Conservation (phyloP, 2,113 vertebrate genomes). For the Reinhardtius hippoglossoides region DNA sequence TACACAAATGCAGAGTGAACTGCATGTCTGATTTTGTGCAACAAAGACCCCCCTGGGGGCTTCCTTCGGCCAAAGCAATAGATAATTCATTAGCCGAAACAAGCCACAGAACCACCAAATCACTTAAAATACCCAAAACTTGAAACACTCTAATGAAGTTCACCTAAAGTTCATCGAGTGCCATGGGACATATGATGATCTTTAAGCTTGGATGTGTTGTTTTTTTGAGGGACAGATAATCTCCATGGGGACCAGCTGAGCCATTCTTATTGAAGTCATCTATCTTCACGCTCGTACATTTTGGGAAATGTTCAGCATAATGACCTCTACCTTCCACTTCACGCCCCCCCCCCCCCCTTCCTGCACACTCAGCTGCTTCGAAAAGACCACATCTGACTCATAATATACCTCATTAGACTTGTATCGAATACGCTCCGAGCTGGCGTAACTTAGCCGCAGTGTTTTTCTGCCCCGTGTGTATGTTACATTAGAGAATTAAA, state of each 20-base stretch:
- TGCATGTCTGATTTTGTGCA: slow-evolving; percentile 7
- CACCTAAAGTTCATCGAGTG: slow-evolving; percentile 50
- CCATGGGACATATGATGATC: slow-evolving; percentile 59
- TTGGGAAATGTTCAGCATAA: slow-evolving; percentile 66
- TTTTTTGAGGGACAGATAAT: slow-evolving; percentile 42
- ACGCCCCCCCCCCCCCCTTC: slow-evolving; percentile 39
- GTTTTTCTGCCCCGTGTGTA: slow-evolving; percentile 48
- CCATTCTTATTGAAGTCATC: slow-evolving; percentile 55
- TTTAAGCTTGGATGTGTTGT: slow-evolving; percentile 50
- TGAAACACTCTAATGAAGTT: slow-evolving; percentile 39
- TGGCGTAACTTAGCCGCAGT: slow-evolving; percentile 53
- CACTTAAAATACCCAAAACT: neutral
- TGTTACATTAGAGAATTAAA: slow-evolving; percentile 76
- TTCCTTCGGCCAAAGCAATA: neutral
- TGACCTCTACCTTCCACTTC: slow-evolving; percentile 61
- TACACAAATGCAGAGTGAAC: slow-evolving; percentile 53
- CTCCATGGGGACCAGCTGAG: slow-evolving; percentile 60
- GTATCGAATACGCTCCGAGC: slow-evolving; percentile 69
- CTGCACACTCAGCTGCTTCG: slow-evolving; percentile 66
- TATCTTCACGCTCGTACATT: slow-evolving; percentile 53
- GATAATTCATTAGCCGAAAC: slow-evolving; percentile 1
- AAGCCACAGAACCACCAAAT: neutral
- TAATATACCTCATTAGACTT: slow-evolving; percentile 76
- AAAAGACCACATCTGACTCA: slow-evolving; percentile 72
- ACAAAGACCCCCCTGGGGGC: neutral